A percentile compares a stretch with the other conserved stretches of the same genome.
phyloP scores from a whole-genome alignment of 2,888 invertebrate genomes.

The Tanaodytes sp. region DNA sequence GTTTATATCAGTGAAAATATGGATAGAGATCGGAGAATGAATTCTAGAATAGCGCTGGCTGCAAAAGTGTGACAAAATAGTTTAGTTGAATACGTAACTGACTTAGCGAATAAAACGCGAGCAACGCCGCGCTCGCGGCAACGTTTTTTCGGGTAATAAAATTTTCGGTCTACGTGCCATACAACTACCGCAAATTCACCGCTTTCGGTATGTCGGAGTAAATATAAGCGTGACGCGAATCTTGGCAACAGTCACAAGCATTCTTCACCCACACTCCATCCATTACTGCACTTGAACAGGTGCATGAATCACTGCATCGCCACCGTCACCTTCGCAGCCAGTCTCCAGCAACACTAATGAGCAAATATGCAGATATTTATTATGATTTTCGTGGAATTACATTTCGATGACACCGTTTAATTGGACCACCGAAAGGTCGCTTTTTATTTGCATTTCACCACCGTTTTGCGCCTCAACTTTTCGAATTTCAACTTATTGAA shows the following conservation, averaged over 20 bases:
- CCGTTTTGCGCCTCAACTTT: no score
- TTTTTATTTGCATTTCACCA: no score
- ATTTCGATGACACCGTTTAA: conserved; percentile 3
- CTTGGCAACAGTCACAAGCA: conserved; percentile 64
- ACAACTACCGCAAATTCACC: conserved; percentile 51
- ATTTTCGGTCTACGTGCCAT: conserved; percentile 49
- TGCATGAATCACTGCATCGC: conserved; percentile 64
- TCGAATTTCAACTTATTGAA: no score
- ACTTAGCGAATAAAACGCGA: conserved; percentile 37
- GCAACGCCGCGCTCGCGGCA: conserved; percentile 42
- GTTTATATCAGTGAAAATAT: conserved; percentile 20
- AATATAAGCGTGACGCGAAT: conserved; percentile 68
- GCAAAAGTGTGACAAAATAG: conserved; percentile 41
- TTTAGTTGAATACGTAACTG: conserved; percentile 40
- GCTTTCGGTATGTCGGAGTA: conserved; percentile 58
- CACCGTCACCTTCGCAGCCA: conserved; percentile 37
- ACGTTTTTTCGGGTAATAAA: conserved; percentile 47
- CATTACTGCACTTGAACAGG: conserved; percentile 66
- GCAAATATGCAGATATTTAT: conserved; percentile 32
- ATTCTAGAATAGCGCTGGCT: conserved; percentile 25
- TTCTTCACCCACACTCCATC: conserved; percentile 66
- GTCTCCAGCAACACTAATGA: conserved; percentile 35
- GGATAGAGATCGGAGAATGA: conserved; percentile 16
- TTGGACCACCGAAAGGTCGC: no score
- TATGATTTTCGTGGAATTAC: conserved; percentile 24